Percentiles rank a stretch among this genome's conserved stretches.
Evolutionary conservation across 2,113 vertebrate species (phyloP).

Genomic region (Albula glossodonta): DNA sequence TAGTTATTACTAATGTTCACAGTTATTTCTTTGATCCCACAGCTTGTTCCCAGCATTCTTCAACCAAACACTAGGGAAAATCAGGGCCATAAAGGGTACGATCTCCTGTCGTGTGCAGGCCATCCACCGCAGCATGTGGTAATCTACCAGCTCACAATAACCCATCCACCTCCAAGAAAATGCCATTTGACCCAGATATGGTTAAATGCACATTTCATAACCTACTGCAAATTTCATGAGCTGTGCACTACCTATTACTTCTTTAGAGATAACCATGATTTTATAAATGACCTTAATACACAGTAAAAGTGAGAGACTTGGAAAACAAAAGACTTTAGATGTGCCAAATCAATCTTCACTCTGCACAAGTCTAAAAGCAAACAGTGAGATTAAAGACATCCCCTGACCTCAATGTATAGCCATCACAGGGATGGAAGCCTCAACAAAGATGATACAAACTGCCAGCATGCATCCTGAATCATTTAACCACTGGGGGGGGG

Average conservation of each 20-base stretch:
- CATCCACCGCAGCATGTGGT: too few relatives aligned
- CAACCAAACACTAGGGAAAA: too few relatives aligned
- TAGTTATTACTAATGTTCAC: too few relatives aligned
- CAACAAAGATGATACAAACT: slow-evolving; percentile 24
- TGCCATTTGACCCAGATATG: background rate
- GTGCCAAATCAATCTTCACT: background rate
- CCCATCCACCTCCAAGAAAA: background rate
- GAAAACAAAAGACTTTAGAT: background rate
- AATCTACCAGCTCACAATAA: background rate
- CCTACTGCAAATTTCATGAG: too few relatives aligned
- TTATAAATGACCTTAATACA: background rate
- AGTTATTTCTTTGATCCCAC: background rate
- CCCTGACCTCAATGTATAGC: slow-evolving; percentile 27
- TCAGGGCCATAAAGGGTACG: too few relatives aligned
- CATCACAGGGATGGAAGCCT: slow-evolving; percentile 29
- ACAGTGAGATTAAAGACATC: slow-evolving; percentile 9
- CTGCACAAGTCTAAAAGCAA: background rate
- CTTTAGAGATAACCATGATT: background rate
- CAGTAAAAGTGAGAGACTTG: background rate
- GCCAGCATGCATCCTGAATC: slow-evolving; percentile 35
- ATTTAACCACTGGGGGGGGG: slow-evolving; percentile 31
- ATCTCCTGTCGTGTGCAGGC: too few relatives aligned
- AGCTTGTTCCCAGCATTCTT: background rate
- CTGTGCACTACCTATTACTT: too few relatives aligned
- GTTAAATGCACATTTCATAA: background rate